Conservation (phyloP, 2,888 invertebrate genomes). For the Pollenia amentaria region DNA sequence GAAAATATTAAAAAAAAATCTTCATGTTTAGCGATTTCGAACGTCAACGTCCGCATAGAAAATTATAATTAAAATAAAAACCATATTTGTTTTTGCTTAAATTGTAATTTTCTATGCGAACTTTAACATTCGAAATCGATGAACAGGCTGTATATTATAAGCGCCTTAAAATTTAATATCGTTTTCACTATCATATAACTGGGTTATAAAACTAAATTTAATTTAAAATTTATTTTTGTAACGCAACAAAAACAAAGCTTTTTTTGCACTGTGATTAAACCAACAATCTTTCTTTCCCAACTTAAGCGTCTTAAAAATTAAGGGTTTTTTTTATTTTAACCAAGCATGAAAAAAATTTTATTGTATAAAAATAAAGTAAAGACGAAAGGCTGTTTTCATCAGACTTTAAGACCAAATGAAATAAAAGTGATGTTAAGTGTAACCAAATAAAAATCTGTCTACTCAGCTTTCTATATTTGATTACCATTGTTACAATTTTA, state of each 20-base stretch:
- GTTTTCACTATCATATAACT: too few relatives aligned
- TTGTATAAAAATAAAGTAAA: constrained; percentile 15
- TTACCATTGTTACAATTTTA: constrained; percentile 42
- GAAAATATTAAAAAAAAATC: neutral
- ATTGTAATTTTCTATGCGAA: too few relatives aligned
- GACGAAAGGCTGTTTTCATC: neutral
- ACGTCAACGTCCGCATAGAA: too few relatives aligned
- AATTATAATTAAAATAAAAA: too few relatives aligned
- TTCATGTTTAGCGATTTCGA: too few relatives aligned
- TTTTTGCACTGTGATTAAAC: neutral
- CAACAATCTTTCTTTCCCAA: neutral
- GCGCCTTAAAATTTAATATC: too few relatives aligned
- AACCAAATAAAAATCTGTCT: constrained; percentile 63
- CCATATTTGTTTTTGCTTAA: too few relatives aligned
- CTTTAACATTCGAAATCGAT: too few relatives aligned
- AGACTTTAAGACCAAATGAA: constrained; percentile 13
- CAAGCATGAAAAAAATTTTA: neutral
- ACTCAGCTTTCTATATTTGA: constrained; percentile 59
- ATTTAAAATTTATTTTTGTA: too few relatives aligned
- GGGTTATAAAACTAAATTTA: too few relatives aligned
- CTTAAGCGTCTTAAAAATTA: neutral
- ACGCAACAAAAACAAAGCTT: too few relatives aligned
- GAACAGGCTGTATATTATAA: too few relatives aligned
- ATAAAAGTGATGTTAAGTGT: constrained; percentile 55
- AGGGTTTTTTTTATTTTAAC: constrained; percentile 16